phyloP scores from a whole-genome alignment of 2,797 vertebrate genomes.

The Delichon dasypus region DNA sequence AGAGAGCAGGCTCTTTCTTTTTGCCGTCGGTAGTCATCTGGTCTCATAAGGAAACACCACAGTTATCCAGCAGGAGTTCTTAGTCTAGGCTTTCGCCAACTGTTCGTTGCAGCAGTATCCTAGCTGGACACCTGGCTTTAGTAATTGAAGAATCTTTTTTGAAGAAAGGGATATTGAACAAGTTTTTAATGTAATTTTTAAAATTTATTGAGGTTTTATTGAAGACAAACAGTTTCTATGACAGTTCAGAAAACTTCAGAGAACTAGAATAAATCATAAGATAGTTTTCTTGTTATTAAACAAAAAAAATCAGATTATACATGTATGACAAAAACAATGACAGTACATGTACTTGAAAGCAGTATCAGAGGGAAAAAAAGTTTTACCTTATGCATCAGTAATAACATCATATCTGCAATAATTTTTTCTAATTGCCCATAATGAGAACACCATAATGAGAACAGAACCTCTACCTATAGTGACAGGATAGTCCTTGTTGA shows the following conservation, averaged over 20 bases:
- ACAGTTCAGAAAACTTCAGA: not conserved
- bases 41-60: no score
- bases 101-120: fast-evolving
- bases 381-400: not conserved
- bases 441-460: not conserved
- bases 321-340: not conserved
- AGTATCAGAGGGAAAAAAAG: not conserved
- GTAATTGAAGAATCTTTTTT: not conserved
- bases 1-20: no score
- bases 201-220: not conserved
- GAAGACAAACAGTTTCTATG: not conserved
- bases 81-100: not conserved
- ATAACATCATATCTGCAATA: not conserved
- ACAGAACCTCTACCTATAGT: not conserved
- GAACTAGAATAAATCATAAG: not conserved
- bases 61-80: not conserved
- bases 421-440: not conserved
- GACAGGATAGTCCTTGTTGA: not conserved
- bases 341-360: not conserved
- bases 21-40: no score
- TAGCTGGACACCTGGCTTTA: not conserved
- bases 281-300: not conserved
- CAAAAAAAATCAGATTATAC: not conserved
- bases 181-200: no score
- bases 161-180: not conserved